Evolutionary conservation across 2,888 invertebrate species (phyloP).

Genomic region (Drosophila maculinotata): DNA sequence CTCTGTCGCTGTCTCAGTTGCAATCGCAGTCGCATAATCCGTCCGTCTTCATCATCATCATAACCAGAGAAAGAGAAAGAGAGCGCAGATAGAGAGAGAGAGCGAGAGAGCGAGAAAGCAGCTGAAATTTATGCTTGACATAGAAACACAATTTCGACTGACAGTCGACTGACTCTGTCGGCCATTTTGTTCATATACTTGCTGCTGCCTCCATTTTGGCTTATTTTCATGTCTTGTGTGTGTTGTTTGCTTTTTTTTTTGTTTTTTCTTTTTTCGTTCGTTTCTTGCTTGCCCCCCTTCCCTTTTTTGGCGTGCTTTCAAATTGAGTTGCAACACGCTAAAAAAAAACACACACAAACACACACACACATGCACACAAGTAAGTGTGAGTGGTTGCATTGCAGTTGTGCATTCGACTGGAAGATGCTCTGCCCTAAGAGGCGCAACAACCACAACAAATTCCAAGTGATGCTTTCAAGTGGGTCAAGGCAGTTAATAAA

Average conservation of each 20-base stretch:
- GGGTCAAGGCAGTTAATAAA: slow-evolving; percentile 29
- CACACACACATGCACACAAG: background rate
- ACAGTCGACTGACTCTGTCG: slow-evolving; percentile 68
- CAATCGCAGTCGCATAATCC: slow-evolving; percentile 56
- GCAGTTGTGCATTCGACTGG: slow-evolving; percentile 31
- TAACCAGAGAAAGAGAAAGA: slow-evolving; percentile 8
- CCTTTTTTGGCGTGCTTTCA: slow-evolving; percentile 28
- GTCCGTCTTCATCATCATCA: slow-evolving; percentile 58
- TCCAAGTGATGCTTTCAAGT: slow-evolving; percentile 11
- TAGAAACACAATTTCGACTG: slow-evolving; percentile 75
- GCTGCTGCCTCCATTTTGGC: slow-evolving; percentile 40
- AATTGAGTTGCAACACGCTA: slow-evolving; percentile 63
- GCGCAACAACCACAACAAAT: background rate
- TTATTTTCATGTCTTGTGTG: slow-evolving; percentile 37
- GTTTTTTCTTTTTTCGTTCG: background rate
- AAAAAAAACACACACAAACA: slow-evolving; percentile 2
- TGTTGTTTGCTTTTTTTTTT: background rate
- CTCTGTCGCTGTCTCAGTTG: slow-evolving; percentile 37
- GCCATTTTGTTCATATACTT: slow-evolving; percentile 60
- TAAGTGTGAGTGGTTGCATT: slow-evolving; percentile 5
- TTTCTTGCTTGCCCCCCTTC: background rate
- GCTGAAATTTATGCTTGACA: slow-evolving; percentile 78
- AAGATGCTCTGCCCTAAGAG: slow-evolving; percentile 24
- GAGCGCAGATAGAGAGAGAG: slow-evolving; percentile 7
- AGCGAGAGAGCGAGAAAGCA: too few species aligned